phyloP scores from a whole-genome alignment of 2,888 invertebrate genomes.

The Nemurella pictetii region DNA sequence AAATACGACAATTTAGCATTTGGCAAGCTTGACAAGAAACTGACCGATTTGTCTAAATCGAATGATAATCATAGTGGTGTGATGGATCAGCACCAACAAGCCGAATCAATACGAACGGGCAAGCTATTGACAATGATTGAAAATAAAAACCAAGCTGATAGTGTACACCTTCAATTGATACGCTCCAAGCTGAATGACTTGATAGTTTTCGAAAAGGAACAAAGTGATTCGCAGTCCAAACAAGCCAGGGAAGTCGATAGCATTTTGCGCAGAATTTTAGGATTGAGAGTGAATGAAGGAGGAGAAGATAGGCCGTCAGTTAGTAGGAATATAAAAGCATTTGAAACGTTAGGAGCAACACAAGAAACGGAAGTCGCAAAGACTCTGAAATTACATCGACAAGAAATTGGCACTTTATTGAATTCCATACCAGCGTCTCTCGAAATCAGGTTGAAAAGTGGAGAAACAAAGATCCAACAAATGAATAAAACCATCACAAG shows the following conservation, averaged over 20 bases:
- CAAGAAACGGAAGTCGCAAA: neutral
- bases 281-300: neutral
- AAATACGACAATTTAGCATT: neutral
- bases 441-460: neutral
- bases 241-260: neutral
- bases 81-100: neutral
- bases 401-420: neutral
- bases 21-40: neutral
- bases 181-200: neutral
- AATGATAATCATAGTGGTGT: neutral
- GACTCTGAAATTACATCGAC: neutral
- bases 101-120: neutral
- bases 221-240: neutral
- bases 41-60: neutral
- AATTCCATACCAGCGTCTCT: neutral
- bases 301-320: neutral
- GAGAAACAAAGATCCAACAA: neutral
- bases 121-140: neutral
- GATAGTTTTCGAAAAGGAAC: neutral
- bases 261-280: neutral
- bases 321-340: neutral
- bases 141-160: neutral
- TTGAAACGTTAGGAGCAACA: neutral
- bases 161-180: neutral
- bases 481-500: neutral